Percentiles rank a stretch among this genome's conserved stretches.
Conservation (phyloP, 1,140 invertebrate species). For the Drosophila lowei region DNA sequence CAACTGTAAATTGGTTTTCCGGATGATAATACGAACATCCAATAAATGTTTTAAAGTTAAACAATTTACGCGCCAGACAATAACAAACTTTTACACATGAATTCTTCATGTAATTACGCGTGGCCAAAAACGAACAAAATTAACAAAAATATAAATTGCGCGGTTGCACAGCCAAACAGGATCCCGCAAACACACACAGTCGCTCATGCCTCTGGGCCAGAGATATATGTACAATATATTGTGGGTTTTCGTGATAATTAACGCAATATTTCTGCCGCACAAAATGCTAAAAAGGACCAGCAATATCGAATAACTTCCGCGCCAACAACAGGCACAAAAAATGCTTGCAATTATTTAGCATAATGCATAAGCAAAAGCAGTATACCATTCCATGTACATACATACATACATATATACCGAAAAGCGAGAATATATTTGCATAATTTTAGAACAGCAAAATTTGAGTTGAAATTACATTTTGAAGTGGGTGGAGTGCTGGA, state of each 20-base stretch:
- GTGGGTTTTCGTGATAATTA: conserved; percentile 64
- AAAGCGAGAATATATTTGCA: conserved; percentile 66
- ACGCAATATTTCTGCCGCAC: conserved; percentile 64
- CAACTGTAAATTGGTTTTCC: conserved; percentile 31
- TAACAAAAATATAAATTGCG: conserved; percentile 62
- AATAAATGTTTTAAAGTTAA: conserved; percentile 58
- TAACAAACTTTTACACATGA: conserved; percentile 70
- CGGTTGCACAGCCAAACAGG: conserved; percentile 23
- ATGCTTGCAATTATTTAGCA: conserved; percentile 68
- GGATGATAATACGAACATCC: conserved; percentile 29
- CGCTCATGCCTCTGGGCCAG: conserved; percentile 9
- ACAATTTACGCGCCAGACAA: conserved; percentile 52
- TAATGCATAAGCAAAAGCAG: conserved; percentile 69
- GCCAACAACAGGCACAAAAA: conserved; percentile 16
- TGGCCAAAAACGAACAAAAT: conserved; percentile 62
- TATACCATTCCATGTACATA: not conserved
- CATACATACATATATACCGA: conserved; percentile 10
- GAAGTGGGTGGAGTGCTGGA: conserved; percentile 32
- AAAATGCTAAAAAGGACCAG: conserved; percentile 59
- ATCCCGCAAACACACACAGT: conserved; percentile 15
- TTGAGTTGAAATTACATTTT: conserved; percentile 74
- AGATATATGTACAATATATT: conserved; percentile 2
- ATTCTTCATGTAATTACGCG: conserved; percentile 76
- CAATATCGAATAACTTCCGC: conserved; percentile 26
- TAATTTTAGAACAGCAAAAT: conserved; percentile 68